Evolutionary conservation across 2,888 invertebrate species (phyloP).

Genomic region (Dioctria rufipes): DNA sequence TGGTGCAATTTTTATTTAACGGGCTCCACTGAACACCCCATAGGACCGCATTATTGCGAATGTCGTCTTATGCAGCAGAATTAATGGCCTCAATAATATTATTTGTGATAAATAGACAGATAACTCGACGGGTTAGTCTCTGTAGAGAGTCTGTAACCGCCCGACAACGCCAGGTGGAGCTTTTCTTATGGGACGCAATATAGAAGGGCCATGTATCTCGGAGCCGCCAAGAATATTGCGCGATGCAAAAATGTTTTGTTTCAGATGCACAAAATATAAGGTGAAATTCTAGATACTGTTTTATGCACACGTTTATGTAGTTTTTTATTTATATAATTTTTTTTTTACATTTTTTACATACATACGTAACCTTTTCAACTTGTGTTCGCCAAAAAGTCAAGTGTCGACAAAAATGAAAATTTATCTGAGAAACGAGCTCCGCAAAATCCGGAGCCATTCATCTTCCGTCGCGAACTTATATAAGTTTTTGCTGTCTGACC

Average conservation of each 20-base stretch:
- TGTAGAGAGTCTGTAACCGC: not conserved
- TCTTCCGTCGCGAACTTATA: constrained; percentile 43
- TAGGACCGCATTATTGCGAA: constrained; percentile 54
- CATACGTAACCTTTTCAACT: constrained; percentile 41
- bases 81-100: constrained; percentile 48
- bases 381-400: constrained; percentile 47
- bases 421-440: constrained; percentile 53
- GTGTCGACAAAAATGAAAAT: constrained; percentile 56
- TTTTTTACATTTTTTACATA: too few species aligned
- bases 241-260: not conserved
- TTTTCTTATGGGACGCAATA: not conserved
- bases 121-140: not conserved
- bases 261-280: not conserved
- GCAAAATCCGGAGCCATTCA: constrained; percentile 47
- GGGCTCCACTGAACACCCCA: constrained; percentile 35
- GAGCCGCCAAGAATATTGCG: not conserved
- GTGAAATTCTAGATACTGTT: constrained; percentile 6
- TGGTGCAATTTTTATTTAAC: constrained; percentile 53
- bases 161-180: not conserved
- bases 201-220: not conserved
- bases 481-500: constrained; percentile 50
- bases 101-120: constrained; percentile 42
- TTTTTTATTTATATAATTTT: not conserved
- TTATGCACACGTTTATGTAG: constrained; percentile 29
- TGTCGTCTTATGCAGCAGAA: constrained; percentile 47